Percentiles rank a stretch among this genome's conserved stretches.
phyloP scores from a whole-genome alignment of 2,888 invertebrate species.

The Chymomyza fuscimana region DNA sequence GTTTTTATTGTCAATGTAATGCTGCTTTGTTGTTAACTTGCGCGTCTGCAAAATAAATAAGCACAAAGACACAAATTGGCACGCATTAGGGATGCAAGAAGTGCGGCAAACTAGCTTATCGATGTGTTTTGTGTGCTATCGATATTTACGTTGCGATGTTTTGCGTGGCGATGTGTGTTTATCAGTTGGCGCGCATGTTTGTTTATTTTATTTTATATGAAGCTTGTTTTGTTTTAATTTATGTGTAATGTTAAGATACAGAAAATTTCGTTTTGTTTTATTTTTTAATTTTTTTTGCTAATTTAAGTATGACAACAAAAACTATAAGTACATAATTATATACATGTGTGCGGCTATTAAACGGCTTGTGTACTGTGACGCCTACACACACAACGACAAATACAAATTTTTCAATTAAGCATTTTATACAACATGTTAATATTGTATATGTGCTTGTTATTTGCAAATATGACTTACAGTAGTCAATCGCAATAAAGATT shows the following conservation, averaged over 20 bases:
- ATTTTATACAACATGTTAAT: not conserved
- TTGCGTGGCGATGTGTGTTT: not conserved
- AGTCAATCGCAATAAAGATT: conserved; percentile 19
- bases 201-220: not conserved
- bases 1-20: not conserved
- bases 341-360: not conserved
- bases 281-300: not conserved
- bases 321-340: not conserved
- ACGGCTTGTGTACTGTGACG: not conserved
- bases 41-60: not conserved
- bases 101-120: not conserved
- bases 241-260: not conserved
- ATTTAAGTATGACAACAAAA: not conserved
- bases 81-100: not conserved
- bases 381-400: not conserved
- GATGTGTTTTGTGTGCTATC: not conserved
- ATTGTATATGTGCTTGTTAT: not conserved
- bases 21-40: not conserved
- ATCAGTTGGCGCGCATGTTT: not conserved
- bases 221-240: not conserved
- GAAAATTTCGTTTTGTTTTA: not conserved
- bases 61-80: not conserved
- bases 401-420: not conserved
- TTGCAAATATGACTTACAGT: not conserved
- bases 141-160: not conserved